Conservation (phyloP, 2,888 invertebrate species). For the Athalia circularis region DNA sequence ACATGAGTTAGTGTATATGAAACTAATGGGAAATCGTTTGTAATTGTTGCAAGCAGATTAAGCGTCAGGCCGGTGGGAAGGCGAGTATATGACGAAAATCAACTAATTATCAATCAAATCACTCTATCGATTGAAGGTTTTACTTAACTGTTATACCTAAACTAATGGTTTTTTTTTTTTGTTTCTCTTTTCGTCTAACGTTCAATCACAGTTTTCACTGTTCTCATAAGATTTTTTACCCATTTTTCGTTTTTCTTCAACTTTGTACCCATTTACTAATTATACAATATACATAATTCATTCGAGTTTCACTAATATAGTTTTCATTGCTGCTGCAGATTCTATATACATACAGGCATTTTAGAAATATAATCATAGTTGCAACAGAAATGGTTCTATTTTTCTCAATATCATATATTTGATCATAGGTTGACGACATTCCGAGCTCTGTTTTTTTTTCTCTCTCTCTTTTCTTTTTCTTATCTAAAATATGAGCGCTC, state of each 20-base stretch:
- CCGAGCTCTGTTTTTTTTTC: too few species aligned
- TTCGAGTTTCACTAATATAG: too few species aligned
- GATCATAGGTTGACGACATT: too few species aligned
- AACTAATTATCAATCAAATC: conserved; percentile 45
- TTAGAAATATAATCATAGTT: too few species aligned
- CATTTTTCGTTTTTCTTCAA: conserved; percentile 33
- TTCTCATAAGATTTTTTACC: not conserved
- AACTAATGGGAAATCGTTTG: conserved; percentile 38
- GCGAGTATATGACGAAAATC: conserved; percentile 69
- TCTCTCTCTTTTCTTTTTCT: too few species aligned
- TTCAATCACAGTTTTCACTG: conserved; percentile 2
- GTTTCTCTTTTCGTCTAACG: not conserved
- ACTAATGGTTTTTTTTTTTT: not conserved
- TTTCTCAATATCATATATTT: too few species aligned
- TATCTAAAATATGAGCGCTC: too few species aligned
- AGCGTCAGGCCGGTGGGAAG: conserved; percentile 69
- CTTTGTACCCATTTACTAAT: conserved; percentile 29
- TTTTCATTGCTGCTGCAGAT: too few species aligned
- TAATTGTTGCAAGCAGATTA: conserved; percentile 69
- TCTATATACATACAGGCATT: too few species aligned
- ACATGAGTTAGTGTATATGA: not conserved
- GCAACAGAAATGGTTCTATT: too few species aligned
- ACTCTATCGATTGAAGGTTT: conserved; percentile 22
- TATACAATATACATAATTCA: too few species aligned
- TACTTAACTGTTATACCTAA: conserved; percentile 33